phyloP scores from a whole-genome alignment of 2,113 vertebrate genomes.

The Actenoides hombroni region DNA sequence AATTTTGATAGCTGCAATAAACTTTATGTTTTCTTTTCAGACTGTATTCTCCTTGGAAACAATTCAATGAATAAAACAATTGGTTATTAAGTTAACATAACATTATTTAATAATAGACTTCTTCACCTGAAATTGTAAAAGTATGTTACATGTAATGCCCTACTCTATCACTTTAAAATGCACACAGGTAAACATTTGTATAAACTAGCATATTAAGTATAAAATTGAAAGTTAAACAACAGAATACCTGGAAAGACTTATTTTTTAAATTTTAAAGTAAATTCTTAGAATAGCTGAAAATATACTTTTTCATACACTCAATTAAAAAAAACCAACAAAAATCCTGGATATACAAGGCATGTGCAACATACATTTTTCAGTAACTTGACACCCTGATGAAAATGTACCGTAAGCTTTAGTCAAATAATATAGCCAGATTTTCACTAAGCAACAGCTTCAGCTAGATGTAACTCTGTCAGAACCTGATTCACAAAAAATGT shows the following conservation, averaged over 20 bases:
- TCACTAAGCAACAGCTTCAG: not conserved
- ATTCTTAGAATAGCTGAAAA: not conserved
- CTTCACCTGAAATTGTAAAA: not conserved
- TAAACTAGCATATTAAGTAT: not conserved
- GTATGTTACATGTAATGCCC: not conserved
- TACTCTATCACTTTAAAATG: not conserved
- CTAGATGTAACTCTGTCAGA: not conserved
- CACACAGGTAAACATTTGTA: not conserved
- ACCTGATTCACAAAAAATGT: not conserved
- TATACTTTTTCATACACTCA: not conserved
- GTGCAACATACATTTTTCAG: not conserved
- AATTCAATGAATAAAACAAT: not conserved
- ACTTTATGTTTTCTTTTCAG: not conserved
- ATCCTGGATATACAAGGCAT: not conserved
- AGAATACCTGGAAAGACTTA: not conserved
- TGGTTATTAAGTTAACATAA: not conserved
- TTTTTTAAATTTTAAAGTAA: not conserved
- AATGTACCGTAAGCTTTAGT: not conserved
- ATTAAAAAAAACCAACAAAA: not conserved
- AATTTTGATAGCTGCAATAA: not conserved
- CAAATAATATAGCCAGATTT: not conserved
- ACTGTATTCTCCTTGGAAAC: not conserved
- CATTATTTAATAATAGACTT: not conserved
- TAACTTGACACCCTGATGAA: not conserved
- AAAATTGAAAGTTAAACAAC: not conserved